A percentile compares a stretch with the other conserved stretches of the same genome.
Conservation (phyloP, 2,888 invertebrate genomes). For the Schizotus pectinicornis region DNA sequence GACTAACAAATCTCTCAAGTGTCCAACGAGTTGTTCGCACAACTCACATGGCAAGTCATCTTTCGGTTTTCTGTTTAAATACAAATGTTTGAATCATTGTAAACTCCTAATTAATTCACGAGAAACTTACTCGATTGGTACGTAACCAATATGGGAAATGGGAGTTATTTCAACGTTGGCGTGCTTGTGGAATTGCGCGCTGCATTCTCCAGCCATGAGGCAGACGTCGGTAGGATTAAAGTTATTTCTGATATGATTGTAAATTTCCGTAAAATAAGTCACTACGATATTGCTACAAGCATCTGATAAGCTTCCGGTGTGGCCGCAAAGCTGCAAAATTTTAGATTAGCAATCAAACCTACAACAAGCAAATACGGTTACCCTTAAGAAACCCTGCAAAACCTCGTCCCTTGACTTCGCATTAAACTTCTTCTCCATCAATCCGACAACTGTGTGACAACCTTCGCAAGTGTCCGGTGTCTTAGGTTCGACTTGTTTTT, state of each 20-base stretch:
- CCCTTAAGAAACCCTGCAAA: conserved; percentile 62
- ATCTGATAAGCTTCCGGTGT: conserved; percentile 76
- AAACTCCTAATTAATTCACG: conserved; percentile 1
- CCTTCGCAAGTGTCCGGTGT: conserved; percentile 52
- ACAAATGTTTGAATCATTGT: neutral
- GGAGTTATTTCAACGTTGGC: conserved; percentile 65
- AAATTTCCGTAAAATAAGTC: conserved; percentile 75
- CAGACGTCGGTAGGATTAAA: conserved; percentile 73
- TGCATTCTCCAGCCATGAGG: conserved; percentile 78
- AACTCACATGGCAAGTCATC: conserved; percentile 82
- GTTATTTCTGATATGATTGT: conserved; percentile 66
- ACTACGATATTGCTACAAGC: conserved; percentile 78
- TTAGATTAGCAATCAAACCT: neutral
- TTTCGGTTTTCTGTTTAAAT: conserved; percentile 33
- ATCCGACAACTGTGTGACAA: conserved; percentile 63
- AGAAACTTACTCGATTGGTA: conserved; percentile 57
- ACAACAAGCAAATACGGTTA: conserved; percentile 43
- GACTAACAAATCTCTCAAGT: conserved; percentile 78
- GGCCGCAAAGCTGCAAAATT: conserved; percentile 66
- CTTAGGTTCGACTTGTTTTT: conserved; percentile 5
- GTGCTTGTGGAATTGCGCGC: conserved; percentile 70
- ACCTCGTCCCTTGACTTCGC: conserved; percentile 64
- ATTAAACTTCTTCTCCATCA: conserved; percentile 64
- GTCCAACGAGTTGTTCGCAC: conserved; percentile 81
- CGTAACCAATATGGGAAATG: conserved; percentile 64